Evolutionary conservation across 1,140 invertebrate genomes (phyloP).

Genomic region (Tetramorium parvispinum): DNA sequence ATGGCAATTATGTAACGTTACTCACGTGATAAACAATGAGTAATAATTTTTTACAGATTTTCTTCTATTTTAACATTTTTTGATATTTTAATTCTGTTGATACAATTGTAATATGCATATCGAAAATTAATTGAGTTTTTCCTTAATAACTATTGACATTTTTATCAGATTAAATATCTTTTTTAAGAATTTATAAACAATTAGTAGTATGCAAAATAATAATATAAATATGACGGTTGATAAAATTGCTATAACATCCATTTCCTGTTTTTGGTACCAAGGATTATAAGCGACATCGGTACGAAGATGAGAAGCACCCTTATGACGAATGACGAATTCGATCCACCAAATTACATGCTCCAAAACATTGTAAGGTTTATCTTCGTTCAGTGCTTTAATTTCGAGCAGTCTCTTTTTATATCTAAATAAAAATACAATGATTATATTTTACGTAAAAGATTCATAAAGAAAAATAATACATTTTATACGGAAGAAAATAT

Average conservation of each 20-base stretch:
- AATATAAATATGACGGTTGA: constrained; percentile 47
- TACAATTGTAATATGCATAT: background rate
- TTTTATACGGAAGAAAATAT: too few relatives aligned
- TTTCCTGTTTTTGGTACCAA: constrained; percentile 78
- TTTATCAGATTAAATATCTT: background rate
- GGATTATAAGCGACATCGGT: constrained; percentile 78
- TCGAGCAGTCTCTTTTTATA: constrained; percentile 78
- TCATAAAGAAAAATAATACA: constrained; percentile 44
- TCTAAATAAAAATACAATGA: constrained; percentile 64
- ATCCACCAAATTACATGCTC: constrained; percentile 86
- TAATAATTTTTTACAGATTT: too few relatives aligned
- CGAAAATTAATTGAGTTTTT: constrained; percentile 46
- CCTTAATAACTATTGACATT: background rate
- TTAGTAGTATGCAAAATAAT: background rate
- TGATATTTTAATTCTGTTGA: too few relatives aligned
- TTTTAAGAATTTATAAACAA: constrained; percentile 38
- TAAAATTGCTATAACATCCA: constrained; percentile 76
- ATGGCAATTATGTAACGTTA: too few relatives aligned
- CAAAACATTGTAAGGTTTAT: constrained; percentile 82
- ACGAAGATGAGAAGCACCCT: constrained; percentile 84
- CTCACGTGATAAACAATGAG: too few relatives aligned
- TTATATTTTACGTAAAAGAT: background rate
- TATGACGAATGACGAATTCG: constrained; percentile 86
- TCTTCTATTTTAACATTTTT: too few relatives aligned
- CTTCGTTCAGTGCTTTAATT: constrained; percentile 76